Conservation (phyloP, 2,888 invertebrate species). For the Lepidocyrtinus sp. region DNA sequence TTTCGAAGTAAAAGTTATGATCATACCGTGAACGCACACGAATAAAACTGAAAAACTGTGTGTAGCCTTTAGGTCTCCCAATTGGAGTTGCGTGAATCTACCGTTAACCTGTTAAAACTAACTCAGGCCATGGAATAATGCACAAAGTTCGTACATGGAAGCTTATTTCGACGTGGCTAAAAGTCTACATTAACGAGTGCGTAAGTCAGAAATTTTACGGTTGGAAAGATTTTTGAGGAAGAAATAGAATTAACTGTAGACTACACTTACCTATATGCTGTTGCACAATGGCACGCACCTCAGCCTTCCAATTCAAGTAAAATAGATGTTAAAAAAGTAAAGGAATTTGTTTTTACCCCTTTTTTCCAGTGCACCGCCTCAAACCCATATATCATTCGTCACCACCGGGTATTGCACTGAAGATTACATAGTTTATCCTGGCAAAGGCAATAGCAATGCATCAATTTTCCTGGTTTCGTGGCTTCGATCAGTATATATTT, state of each 20-base stretch:
- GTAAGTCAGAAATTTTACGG: too few species aligned
- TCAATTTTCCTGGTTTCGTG: conserved; percentile 29
- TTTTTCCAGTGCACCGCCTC: conserved; percentile 15
- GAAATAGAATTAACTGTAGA: neutral
- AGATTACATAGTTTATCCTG: neutral
- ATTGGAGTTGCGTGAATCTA: neutral
- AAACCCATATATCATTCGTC: conserved; percentile 37
- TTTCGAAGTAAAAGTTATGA: too few species aligned
- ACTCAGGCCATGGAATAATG: too few species aligned
- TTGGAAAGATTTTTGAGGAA: neutral
- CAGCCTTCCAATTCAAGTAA: neutral
- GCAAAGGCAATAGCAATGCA: conserved; percentile 25
- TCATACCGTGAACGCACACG: too few species aligned
- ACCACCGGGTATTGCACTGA: conserved; percentile 17
- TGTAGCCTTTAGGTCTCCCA: too few species aligned
- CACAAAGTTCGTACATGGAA: too few species aligned
- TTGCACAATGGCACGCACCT: neutral
- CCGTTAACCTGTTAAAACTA: neutral
- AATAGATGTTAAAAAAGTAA: too few species aligned
- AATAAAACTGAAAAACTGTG: too few species aligned
- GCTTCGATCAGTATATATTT: neutral
- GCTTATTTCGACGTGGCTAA: too few species aligned
- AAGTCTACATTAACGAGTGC: too few species aligned
- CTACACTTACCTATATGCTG: neutral
- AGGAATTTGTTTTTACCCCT: conserved; percentile 32